Evolutionary conservation across 2,888 invertebrate species (phyloP).

Genomic region (Drosophila incognita): DNA sequence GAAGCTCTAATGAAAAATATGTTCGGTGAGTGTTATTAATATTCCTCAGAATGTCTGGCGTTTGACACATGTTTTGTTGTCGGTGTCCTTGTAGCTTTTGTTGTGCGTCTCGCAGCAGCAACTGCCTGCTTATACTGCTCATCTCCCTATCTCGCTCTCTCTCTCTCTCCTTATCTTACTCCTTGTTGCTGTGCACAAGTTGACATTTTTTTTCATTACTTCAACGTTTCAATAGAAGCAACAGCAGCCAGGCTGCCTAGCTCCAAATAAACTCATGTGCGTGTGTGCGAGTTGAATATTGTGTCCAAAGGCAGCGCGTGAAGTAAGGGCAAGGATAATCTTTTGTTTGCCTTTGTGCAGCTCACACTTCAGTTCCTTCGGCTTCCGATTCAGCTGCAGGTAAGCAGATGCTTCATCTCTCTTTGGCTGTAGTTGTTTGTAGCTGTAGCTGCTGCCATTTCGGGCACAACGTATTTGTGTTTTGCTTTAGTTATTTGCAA

Average conservation of each 20-base stretch:
- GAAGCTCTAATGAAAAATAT: constrained; percentile 79
- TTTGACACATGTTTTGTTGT: constrained; percentile 80
- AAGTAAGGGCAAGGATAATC: constrained; percentile 78
- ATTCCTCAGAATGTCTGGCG: constrained; percentile 79
- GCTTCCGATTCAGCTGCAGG: constrained; percentile 43
- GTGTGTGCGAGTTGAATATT: constrained; percentile 5
- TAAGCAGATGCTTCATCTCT: constrained; percentile 38
- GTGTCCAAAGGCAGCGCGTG: constrained; percentile 56
- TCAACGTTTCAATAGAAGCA: constrained; percentile 75
- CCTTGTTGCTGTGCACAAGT: constrained; percentile 41
- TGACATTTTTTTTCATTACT: constrained; percentile 80
- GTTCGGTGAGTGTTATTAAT: constrained; percentile 78
- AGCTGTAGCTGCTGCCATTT: constrained; percentile 44
- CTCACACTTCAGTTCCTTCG: constrained; percentile 47
- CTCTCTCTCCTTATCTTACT: background rate
- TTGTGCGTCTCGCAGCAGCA: constrained; percentile 20
- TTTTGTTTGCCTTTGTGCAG: constrained; percentile 71
- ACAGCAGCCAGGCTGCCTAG: constrained; percentile 44
- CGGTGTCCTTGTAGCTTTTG: constrained; percentile 57
- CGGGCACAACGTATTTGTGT: constrained; percentile 50
- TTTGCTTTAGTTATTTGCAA: constrained; percentile 51
- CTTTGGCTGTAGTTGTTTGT: constrained; percentile 9
- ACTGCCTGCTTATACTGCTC: constrained; percentile 13
- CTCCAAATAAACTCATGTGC: constrained; percentile 22
- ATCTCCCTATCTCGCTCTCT: background rate